Evolutionary conservation across 2,797 vertebrate species (phyloP).

Genomic region (Aeoliscus strigatus): DNA sequence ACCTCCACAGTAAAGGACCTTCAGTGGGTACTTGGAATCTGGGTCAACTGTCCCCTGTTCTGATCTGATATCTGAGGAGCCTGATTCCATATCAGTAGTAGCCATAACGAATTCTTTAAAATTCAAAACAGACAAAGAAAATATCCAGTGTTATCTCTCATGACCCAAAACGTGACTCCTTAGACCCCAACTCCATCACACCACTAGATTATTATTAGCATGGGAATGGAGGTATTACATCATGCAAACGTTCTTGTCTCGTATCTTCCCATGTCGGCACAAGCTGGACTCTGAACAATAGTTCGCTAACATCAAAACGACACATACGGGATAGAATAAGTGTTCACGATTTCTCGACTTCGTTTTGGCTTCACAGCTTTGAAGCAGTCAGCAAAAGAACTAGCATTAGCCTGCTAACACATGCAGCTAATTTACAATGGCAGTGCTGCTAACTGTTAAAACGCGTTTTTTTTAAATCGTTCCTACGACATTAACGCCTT

Average conservation of each 20-base stretch:
- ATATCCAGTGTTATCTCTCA: no score
- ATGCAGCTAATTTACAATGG: conserved; percentile 24
- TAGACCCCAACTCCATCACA: no score
- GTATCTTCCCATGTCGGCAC: background rate
- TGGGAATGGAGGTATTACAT: no score
- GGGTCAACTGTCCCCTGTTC: conserved; percentile 71
- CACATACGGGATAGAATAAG: background rate
- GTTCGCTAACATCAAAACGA: background rate
- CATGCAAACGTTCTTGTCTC: conserved; percentile 21
- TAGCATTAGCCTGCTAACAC: conserved; percentile 53
- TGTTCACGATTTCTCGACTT: background rate
- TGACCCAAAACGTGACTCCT: no score
- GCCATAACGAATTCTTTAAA: conserved; percentile 78
- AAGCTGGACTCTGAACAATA: no score
- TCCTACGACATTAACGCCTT: no score
- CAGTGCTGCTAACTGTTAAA: background rate
- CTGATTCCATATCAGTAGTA: conserved; percentile 83
- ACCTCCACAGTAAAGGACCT: conserved; percentile 97
- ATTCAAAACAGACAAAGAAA: background rate
- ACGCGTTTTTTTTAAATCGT: no score
- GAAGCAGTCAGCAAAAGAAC: conserved; percentile 31
- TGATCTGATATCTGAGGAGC: conserved; percentile 79
- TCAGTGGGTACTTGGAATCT: conserved; percentile 84
- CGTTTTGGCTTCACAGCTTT: background rate
- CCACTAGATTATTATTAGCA: no score